phyloP scores from a whole-genome alignment of 2,113 vertebrate genomes.

The Amazona guildingii region DNA sequence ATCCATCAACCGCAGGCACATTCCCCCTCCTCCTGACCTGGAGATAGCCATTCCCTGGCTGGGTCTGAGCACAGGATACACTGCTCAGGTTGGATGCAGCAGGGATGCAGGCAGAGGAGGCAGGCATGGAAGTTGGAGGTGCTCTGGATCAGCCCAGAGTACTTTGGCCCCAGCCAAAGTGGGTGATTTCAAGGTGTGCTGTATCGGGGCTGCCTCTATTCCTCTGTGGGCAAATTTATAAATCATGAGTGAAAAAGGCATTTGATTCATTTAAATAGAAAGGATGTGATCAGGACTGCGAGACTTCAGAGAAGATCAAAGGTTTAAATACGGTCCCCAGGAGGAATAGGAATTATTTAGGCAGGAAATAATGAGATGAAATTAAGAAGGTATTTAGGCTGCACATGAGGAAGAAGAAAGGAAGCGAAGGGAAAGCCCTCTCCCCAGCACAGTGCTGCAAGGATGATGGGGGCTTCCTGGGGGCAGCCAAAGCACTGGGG shows the following conservation, averaged over 20 bases:
- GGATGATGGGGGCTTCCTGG: not conserved
- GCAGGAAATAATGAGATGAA: constrained; percentile 60
- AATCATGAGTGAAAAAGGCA: constrained; percentile 19
- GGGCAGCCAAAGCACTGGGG: not conserved
- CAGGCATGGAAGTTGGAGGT: not conserved
- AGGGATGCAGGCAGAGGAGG: not conserved
- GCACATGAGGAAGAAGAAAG: not conserved
- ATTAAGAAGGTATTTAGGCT: constrained; percentile 52
- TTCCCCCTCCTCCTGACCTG: constrained; percentile 57
- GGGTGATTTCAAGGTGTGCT: not conserved
- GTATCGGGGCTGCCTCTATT: not conserved
- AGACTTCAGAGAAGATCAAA: constrained; percentile 65
- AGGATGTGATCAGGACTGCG: constrained; percentile 9
- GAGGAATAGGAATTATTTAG: constrained; percentile 45
- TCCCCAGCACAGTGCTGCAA: not conserved
- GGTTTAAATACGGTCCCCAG: constrained; percentile 20
- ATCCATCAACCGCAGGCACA: constrained; percentile 42
- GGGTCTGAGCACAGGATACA: not conserved
- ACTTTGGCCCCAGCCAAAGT: not conserved
- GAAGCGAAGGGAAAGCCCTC: not conserved
- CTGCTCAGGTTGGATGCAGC: not conserved
- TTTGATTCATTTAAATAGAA: constrained; percentile 45
- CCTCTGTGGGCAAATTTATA: not conserved
- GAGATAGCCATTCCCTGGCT: not conserved
- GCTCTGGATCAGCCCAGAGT: not conserved